These are phyloP conservation scores for Apis florea DNA, from an alignment of 1,140 invertebrate genomes.

Conservation along the genomic window DNA sequence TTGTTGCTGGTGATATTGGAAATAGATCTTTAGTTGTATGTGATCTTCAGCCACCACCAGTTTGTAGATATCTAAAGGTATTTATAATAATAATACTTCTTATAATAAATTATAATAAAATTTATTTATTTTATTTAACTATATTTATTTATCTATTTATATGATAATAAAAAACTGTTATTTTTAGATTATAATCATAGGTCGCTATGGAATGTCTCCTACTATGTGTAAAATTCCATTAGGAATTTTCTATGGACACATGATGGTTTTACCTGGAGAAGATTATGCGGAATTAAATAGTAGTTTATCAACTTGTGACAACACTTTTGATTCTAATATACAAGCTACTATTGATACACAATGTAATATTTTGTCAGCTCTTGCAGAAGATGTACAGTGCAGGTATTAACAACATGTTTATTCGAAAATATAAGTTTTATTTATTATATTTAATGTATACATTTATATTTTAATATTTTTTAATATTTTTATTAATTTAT, in stretches of 20 bases:
- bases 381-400: constrained; percentile 90
- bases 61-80: constrained; percentile 94
- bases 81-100: constrained; percentile 6
- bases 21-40: constrained; percentile 90
- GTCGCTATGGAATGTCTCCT: constrained; percentile 93
- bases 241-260: constrained; percentile 95
- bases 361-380: constrained; percentile 81
- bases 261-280: constrained; percentile 87
- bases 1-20: constrained; percentile 92
- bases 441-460: not conserved
- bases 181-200: constrained; percentile 89
- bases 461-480: too few relatives aligned
- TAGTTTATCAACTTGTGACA: constrained; percentile 66
- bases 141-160: not conserved
- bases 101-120: not conserved
- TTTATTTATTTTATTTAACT: not conserved
- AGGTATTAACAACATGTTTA: constrained; percentile 75
- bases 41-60: constrained; percentile 93
- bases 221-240: constrained; percentile 94
- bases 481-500: not conserved
- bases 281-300: constrained; percentile 81
- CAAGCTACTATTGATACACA: constrained; percentile 81
- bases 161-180: not conserved
- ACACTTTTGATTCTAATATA: constrained; percentile 73
- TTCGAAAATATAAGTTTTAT: not conserved